Conservation (phyloP, 92 coral and sea anemone genomes). For the Pocillopora meandrina region DNA sequence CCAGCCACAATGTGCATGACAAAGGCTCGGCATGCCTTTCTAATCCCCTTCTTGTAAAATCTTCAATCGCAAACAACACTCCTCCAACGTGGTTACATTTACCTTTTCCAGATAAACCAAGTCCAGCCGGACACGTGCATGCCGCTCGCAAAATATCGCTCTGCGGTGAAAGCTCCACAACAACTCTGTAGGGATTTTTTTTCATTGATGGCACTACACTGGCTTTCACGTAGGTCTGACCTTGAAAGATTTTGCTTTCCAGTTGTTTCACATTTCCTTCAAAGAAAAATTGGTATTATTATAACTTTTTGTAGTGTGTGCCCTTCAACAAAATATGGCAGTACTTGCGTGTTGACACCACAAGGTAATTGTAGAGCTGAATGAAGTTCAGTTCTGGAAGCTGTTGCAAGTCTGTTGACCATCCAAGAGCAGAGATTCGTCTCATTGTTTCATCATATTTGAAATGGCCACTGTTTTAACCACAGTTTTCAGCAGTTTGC, state of each 20-base stretch:
- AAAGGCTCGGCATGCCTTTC: background rate
- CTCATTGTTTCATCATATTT: constrained; percentile 14
- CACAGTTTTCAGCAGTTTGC: constrained; percentile 22
- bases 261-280: constrained; percentile 55
- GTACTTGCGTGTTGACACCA: constrained; percentile 44
- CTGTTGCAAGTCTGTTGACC: constrained; percentile 52
- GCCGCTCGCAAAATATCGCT: constrained; percentile 47
- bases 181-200: constrained; percentile 42
- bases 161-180: constrained; percentile 26
- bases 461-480: constrained; percentile 30
- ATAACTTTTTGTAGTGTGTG: constrained; percentile 55
- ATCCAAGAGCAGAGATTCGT: constrained; percentile 50
- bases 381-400: constrained; percentile 49
- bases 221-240: constrained; percentile 50
- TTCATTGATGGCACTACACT: constrained; percentile 51
- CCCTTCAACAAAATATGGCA: constrained; percentile 46
- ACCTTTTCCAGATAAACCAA: constrained; percentile 36
- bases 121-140: constrained; percentile 57
- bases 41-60: constrained; percentile 21
- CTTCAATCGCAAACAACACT: constrained; percentile 38
- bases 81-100: constrained; percentile 48
- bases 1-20: no score
- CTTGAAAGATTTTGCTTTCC: constrained; percentile 46
- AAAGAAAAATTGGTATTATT: constrained; percentile 58
- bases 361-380: constrained; percentile 61